Evolutionary conservation across 2,113 vertebrate genomes (phyloP).

Genomic region (human (Homo sapiens)): GRCh38 chr11:35639501-35640000

Average conservation of each 20-base stretch:
- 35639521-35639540: background rate
- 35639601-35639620: background rate
- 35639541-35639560: background rate
- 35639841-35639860: slow-evolving; percentile 74
- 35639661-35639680: background rate
- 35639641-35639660: background rate
- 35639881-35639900: slow-evolving; percentile 76
- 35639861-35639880: slow-evolving; percentile 68
- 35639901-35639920: slow-evolving; percentile 43
- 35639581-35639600: background rate
- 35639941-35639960: slow-evolving; percentile 70
- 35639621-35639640: background rate
- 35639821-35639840: slow-evolving; percentile 72
- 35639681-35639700: background rate
- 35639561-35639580: slow-evolving; percentile 20
- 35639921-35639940: slow-evolving; percentile 52
- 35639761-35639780: background rate
- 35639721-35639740: background rate
- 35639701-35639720: background rate
- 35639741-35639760: slow-evolving; percentile 40
- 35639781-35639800: slow-evolving; percentile 10
- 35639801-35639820: slow-evolving; percentile 63
- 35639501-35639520: background rate
- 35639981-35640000: slow-evolving; percentile 77
- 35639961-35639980: slow-evolving; percentile 83